Conservation (phyloP, 2,888 invertebrate genomes). For the Dolomedes plantarius region DNA sequence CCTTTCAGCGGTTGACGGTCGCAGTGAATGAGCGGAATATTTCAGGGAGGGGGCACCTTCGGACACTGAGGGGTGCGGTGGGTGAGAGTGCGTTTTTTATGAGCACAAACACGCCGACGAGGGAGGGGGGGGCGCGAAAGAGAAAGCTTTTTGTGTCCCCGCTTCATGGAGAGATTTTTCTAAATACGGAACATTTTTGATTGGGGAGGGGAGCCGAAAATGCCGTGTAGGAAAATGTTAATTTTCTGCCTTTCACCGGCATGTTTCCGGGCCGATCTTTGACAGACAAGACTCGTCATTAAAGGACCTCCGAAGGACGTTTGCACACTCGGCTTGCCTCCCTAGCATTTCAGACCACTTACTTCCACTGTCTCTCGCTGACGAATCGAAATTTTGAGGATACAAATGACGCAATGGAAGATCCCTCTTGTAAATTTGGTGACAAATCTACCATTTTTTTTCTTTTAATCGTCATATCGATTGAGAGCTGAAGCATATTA, state of each 20-base stretch:
- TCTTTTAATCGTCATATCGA: too few species aligned
- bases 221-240: neutral
- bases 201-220: neutral
- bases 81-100: neutral
- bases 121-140: neutral
- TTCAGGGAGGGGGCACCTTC: constrained; percentile 12
- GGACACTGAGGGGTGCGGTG: constrained; percentile 7
- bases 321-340: neutral
- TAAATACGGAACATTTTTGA: neutral
- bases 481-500: too few species aligned
- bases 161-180: constrained; percentile 13
- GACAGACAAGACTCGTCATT: neutral
- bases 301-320: neutral
- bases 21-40: constrained; percentile 2
- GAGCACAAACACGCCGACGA: neutral
- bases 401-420: too few species aligned
- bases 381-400: too few species aligned
- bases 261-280: neutral
- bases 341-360: too few species aligned
- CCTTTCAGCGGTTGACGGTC: constrained; percentile 36
- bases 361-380: too few species aligned
- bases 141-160: neutral
- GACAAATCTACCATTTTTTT: too few species aligned
- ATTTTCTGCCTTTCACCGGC: neutral
- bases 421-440: too few species aligned